Percentiles rank a stretch among this genome's conserved stretches.
Conservation (phyloP, 2,797 vertebrate species). For the Mycteria americana region DNA sequence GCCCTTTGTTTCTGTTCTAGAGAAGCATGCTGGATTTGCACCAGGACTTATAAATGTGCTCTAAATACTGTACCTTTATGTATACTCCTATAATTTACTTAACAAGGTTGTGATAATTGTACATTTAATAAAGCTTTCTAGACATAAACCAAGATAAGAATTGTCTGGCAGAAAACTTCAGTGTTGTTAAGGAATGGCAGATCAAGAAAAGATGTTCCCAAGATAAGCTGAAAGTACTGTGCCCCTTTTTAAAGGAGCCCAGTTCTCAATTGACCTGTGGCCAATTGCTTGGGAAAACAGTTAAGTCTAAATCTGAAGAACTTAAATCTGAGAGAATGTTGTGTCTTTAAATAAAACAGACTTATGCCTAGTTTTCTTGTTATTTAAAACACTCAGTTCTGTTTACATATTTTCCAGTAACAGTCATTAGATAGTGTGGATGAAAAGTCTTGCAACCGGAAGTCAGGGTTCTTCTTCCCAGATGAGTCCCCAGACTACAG, state of each 20-base stretch:
- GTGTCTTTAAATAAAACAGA: background rate
- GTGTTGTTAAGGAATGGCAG: background rate
- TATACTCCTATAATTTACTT: background rate
- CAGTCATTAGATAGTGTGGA: background rate
- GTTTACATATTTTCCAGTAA: background rate
- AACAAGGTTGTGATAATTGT: background rate
- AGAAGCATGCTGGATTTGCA: background rate
- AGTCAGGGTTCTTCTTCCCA: background rate
- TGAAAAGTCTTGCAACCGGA: background rate
- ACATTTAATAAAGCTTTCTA: background rate
- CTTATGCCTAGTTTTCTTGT: background rate
- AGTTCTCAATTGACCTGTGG: background rate
- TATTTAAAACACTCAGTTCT: background rate
- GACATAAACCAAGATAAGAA: background rate
- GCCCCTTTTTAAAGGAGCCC: background rate
- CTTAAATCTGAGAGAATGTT: background rate
- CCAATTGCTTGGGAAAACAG: background rate
- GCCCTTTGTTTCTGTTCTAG: background rate
- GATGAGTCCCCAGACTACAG: background rate
- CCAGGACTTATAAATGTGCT: background rate
- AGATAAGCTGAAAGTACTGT: background rate
- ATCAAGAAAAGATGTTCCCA: background rate
- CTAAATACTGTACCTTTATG: background rate
- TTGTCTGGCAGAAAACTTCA: background rate
- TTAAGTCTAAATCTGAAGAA: background rate